Percentiles rank a stretch among this genome's conserved stretches.
Evolutionary conservation across 2,113 vertebrate species (phyloP).

Genomic region (Phalacrocorax pelagicus): DNA sequence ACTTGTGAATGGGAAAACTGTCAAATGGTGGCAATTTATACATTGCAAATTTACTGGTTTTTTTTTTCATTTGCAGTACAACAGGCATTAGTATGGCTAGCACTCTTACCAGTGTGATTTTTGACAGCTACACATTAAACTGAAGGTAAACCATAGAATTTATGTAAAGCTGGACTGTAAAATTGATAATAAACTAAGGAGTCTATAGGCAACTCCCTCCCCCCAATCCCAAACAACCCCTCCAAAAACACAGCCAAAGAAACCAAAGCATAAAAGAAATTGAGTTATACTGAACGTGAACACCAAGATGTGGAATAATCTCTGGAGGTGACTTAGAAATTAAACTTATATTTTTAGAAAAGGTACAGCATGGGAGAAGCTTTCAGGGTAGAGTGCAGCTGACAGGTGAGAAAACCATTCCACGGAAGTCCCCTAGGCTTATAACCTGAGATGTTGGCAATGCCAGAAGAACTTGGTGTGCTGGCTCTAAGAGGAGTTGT

Average conservation of each 20-base stretch:
- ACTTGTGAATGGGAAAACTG: background rate
- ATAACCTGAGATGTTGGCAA: too few species aligned
- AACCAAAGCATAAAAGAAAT: background rate
- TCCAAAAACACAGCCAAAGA: background rate
- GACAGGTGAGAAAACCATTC: too few species aligned
- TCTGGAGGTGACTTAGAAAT: too few species aligned
- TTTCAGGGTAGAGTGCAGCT: too few species aligned
- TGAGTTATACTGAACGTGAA: background rate
- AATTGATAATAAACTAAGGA: background rate
- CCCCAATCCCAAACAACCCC: background rate
- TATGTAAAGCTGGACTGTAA: background rate
- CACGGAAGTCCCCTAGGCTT: too few species aligned
- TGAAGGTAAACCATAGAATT: background rate
- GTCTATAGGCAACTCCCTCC: background rate
- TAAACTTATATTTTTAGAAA: too few species aligned
- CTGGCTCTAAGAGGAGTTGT: too few species aligned
- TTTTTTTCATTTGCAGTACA: background rate
- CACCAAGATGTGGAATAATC: background rate
- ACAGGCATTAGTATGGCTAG: background rate
- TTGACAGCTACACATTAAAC: background rate
- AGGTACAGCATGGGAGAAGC: too few species aligned
- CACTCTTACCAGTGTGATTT: background rate
- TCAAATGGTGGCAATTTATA: background rate
- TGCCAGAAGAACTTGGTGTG: too few species aligned
- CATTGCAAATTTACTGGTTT: background rate